Conservation (phyloP, 2,888 invertebrate species). For the Eumacrocentrus americanus region DNA sequence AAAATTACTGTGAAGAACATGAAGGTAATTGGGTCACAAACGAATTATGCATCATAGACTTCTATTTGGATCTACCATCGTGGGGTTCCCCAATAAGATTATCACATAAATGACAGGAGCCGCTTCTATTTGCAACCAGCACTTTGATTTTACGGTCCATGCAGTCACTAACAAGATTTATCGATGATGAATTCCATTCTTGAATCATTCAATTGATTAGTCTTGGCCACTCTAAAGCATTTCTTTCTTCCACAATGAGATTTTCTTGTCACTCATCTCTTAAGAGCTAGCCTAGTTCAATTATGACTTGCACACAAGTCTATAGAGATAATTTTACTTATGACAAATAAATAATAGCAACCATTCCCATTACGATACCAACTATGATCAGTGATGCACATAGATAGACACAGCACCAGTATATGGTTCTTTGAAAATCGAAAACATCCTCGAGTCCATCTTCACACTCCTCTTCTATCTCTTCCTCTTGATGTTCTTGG, state of each 20-base stretch:
- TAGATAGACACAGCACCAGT: slow-evolving; percentile 34
- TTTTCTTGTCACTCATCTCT: neutral
- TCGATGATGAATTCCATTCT: neutral
- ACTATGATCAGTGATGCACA: slow-evolving; percentile 32
- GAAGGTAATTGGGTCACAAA: slow-evolving; percentile 8
- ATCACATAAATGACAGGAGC: no score
- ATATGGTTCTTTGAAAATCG: slow-evolving; percentile 21
- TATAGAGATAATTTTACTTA: slow-evolving; percentile 19
- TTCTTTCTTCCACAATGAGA: neutral
- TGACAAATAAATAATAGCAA: slow-evolving; percentile 32
- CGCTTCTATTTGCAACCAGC: no score
- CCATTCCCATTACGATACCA: slow-evolving; percentile 27
- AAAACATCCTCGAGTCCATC: slow-evolving; percentile 1
- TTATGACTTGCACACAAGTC: no score
- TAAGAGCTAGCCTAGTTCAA: no score
- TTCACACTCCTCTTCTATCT: neutral
- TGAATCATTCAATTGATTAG: neutral
- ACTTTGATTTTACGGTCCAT: neutral
- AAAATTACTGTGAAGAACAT: slow-evolving; percentile 4
- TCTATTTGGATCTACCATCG: neutral
- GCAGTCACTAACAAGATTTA: no score
- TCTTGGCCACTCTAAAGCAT: neutral
- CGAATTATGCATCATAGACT: slow-evolving; percentile 4
- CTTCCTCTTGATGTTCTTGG: neutral
- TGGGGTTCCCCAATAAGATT: no score